These are phyloP conservation scores for Bos javanicus DNA, from an alignment of 2,113 vertebrate species.

Conservation along the genomic window DNA sequence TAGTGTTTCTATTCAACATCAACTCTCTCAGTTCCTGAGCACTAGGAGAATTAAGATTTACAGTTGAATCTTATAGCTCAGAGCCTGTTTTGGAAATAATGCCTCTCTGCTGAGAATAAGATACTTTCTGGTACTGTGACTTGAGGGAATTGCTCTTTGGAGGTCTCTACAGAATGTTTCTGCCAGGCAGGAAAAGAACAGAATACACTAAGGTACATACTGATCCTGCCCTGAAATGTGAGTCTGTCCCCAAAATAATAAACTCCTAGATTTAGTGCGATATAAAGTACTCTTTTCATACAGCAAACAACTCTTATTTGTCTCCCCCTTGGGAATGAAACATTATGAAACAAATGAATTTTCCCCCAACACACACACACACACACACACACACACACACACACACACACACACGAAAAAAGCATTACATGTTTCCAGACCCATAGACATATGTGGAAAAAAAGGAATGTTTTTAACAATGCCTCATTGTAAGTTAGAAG, in stretches of 20 bases:
- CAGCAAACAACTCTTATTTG: background rate
- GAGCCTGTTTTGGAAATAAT: background rate
- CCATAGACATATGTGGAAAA: background rate
- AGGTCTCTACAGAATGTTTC: constrained; percentile 14
- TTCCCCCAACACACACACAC: background rate
- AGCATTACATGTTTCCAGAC: background rate
- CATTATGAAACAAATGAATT: background rate
- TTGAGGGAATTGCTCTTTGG: constrained; percentile 42
- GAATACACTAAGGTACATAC: background rate
- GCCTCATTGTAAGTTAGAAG: constrained; percentile 29
- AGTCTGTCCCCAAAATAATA: constrained; percentile 34
- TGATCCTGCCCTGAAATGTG: background rate
- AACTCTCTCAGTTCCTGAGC: background rate
- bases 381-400: background rate
- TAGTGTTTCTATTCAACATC: background rate
- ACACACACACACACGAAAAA: background rate
- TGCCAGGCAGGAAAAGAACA: background rate
- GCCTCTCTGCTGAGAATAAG: constrained; percentile 29
- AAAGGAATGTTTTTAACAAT: background rate
- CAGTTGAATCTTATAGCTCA: background rate
- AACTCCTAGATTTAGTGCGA: constrained; percentile 26
- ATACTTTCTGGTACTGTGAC: background rate
- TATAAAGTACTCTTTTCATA: background rate
- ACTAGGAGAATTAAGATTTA: background rate
- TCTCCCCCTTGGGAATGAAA: background rate